Conservation (phyloP, 1,140 invertebrate species). For the Drosophila navojoa region DNA sequence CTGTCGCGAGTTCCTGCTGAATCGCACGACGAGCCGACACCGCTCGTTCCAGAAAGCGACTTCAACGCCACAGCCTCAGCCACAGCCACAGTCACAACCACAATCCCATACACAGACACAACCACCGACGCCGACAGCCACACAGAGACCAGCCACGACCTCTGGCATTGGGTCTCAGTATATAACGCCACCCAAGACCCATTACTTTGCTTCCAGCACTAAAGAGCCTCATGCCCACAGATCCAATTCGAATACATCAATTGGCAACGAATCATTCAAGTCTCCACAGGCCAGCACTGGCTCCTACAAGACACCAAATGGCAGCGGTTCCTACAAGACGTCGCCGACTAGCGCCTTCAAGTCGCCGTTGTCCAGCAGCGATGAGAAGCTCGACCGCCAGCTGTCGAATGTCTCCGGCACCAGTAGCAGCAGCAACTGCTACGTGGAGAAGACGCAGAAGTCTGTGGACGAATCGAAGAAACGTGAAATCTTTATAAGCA, state of each 20-base stretch:
- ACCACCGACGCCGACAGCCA: slow-evolving; percentile 31
- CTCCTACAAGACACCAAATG: slow-evolving; percentile 25
- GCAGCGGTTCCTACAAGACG: slow-evolving; percentile 14
- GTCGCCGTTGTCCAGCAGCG: slow-evolving; percentile 18
- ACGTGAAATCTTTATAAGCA: slow-evolving; percentile 82
- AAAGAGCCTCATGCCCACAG: slow-evolving; percentile 62
- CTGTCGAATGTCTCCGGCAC: slow-evolving; percentile 34
- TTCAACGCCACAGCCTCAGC: slow-evolving; percentile 48
- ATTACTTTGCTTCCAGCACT: slow-evolving; percentile 17
- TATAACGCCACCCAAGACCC: slow-evolving; percentile 19
- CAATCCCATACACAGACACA: slow-evolving; percentile 13
- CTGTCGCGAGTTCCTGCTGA: slow-evolving; percentile 80
- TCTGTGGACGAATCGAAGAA: slow-evolving; percentile 58
- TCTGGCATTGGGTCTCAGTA: slow-evolving; percentile 21
- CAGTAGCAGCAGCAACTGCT: slow-evolving; percentile 21
- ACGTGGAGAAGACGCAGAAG: slow-evolving; percentile 2
- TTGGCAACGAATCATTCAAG: slow-evolving; percentile 19
- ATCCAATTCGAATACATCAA: slow-evolving; percentile 50
- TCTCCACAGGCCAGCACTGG: not conserved
- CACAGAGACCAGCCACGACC: slow-evolving; percentile 27
- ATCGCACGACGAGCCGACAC: slow-evolving; percentile 76
- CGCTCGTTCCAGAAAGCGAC: slow-evolving; percentile 72
- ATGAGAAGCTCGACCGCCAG: slow-evolving; percentile 51
- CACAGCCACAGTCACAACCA: slow-evolving; percentile 3
- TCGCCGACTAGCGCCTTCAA: slow-evolving; percentile 15